Conservation (phyloP, 2,888 invertebrate species). For the Ephialtes manifestator region DNA sequence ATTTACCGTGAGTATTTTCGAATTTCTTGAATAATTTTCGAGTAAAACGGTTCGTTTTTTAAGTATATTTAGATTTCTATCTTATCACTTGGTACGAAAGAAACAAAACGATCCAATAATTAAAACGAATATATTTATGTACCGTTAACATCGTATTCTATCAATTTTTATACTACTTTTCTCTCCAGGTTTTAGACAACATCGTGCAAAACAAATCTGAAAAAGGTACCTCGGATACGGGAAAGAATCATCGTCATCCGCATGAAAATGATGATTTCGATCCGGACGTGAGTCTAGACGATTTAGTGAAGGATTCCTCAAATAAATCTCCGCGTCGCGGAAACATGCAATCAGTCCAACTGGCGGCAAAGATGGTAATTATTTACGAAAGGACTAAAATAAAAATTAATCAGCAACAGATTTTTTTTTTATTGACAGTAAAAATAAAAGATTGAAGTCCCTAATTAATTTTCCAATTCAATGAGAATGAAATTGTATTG, state of each 20-base stretch:
- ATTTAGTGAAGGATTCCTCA: constrained; percentile 85
- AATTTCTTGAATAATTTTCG: neutral
- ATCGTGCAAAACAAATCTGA: constrained; percentile 82
- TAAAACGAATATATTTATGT: too few relatives aligned
- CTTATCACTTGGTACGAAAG: neutral
- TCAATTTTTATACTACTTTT: constrained; percentile 9
- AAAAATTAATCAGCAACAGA: too few relatives aligned
- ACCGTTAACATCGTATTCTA: neutral
- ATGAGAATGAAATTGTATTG: too few relatives aligned
- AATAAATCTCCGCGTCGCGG: constrained; percentile 81
- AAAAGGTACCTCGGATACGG: constrained; percentile 71
- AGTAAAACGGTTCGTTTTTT: neutral
- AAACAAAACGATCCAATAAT: neutral
- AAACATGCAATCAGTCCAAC: constrained; percentile 86
- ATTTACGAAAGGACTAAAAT: neutral
- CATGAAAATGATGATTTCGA: constrained; percentile 89
- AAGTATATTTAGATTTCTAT: neutral
- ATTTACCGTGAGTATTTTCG: constrained; percentile 88
- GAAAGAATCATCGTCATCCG: constrained; percentile 73
- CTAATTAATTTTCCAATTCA: too few relatives aligned
- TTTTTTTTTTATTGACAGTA: too few relatives aligned
- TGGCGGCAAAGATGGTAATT: constrained; percentile 88
- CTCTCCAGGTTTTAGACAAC: constrained; percentile 81
- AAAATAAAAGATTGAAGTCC: too few relatives aligned
- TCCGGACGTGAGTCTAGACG: constrained; percentile 90